phyloP scores from a whole-genome alignment of 2,888 invertebrate species.

The Conomelus anceps region DNA sequence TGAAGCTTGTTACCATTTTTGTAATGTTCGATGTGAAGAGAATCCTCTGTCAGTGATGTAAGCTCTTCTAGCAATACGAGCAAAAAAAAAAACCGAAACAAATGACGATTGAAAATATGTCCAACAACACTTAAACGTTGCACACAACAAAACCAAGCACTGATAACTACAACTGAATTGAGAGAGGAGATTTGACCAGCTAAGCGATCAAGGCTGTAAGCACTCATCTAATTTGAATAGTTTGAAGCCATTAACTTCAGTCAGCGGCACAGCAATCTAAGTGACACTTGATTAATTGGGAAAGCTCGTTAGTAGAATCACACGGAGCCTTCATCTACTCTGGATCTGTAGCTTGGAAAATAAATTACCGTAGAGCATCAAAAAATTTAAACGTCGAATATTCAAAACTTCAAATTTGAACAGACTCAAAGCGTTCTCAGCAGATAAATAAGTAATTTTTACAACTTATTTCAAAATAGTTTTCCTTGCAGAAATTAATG shows the following conservation, averaged over 20 bases:
- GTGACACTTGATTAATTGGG: neutral
- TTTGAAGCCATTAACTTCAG: neutral
- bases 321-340: neutral
- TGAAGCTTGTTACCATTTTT: no score
- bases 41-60: no score
- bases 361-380: neutral
- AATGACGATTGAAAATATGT: no score
- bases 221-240: neutral
- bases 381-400: no score
- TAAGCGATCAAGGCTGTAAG: neutral
- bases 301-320: neutral
- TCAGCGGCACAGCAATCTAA: neutral
- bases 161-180: neutral
- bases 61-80: no score
- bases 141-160: neutral
- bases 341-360: neutral
- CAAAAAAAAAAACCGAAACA: no score
- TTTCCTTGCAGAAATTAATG: no score
- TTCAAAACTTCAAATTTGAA: no score
- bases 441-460: no score
- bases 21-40: no score
- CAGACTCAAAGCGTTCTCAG: no score
- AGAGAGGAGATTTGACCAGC: neutral
- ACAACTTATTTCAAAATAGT: no score
- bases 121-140: neutral